These are phyloP conservation scores for Chaenodraco wilsoni DNA, from an alignment of 2,797 vertebrate species.

Conservation along the genomic window DNA sequence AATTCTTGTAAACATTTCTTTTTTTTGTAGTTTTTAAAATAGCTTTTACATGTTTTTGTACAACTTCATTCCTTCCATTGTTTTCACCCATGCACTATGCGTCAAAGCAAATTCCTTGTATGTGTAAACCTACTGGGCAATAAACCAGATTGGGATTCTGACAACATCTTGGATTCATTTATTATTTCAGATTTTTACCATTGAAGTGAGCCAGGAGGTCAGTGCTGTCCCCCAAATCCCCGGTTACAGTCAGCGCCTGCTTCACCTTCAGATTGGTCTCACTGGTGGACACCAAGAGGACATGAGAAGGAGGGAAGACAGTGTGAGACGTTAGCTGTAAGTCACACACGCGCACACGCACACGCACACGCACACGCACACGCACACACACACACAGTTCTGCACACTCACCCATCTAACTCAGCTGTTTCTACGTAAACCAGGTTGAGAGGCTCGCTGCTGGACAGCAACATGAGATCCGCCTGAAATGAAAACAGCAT, in stretches of 20 bases:
- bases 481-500: slow-evolving; percentile 79
- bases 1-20: too few species aligned
- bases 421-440: slow-evolving; percentile 94
- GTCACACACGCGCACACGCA: slow-evolving; percentile 10
- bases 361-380: slow-evolving; percentile 9
- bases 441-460: slow-evolving; percentile 93
- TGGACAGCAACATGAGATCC: slow-evolving; percentile 91
- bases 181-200: slow-evolving; percentile 76
- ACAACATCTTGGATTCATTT: background rate
- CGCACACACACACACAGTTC: slow-evolving; percentile 13
- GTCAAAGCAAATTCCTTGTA: too few species aligned
- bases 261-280: slow-evolving; percentile 98
- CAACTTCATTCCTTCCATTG: too few species aligned
- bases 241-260: slow-evolving; percentile 90
- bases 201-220: slow-evolving; percentile 85
- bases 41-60: too few species aligned
- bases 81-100: too few species aligned
- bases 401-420: slow-evolving; percentile 87
- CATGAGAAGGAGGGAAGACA: slow-evolving; percentile 16
- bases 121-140: too few species aligned
- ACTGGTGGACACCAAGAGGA: slow-evolving; percentile 71
- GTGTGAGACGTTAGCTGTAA: background rate
- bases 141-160: background rate
- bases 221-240: slow-evolving; percentile 86
- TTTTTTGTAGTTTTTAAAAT: too few species aligned